These are phyloP conservation scores for Drosophila ohnishii DNA, from an alignment of 1,140 invertebrate genomes.

Conservation along the genomic window DNA sequence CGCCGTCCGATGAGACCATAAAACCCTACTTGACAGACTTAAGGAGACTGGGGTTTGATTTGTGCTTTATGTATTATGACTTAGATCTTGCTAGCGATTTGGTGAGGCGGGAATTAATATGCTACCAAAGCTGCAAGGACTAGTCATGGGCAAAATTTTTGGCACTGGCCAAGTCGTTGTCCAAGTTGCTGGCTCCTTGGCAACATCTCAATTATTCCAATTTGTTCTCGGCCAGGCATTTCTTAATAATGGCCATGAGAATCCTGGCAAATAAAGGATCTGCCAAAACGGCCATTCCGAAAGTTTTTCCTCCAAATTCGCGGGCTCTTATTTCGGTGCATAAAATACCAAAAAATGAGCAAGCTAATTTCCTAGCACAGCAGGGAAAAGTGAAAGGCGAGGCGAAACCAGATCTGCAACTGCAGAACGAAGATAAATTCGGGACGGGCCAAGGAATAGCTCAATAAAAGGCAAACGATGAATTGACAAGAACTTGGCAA, in stretches of 20 bases:
- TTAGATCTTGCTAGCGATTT: conserved; percentile 31
- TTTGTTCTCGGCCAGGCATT: conserved; percentile 49
- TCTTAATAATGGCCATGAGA: conserved; percentile 49
- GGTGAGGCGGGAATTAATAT: conserved; percentile 28
- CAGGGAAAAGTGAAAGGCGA: conserved; percentile 4
- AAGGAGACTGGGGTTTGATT: conserved; percentile 4
- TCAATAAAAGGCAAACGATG: conserved; percentile 64
- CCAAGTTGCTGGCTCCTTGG: conserved; percentile 23
- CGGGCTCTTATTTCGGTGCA: conserved; percentile 37
- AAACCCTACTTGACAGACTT: conserved; percentile 5
- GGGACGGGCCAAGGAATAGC: conserved; percentile 58
- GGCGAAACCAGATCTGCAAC: conserved; percentile 20
- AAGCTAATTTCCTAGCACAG: conserved; percentile 64
- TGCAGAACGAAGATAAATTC: conserved; percentile 54
- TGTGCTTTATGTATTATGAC: conserved; percentile 42
- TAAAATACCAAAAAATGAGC: conserved; percentile 40
- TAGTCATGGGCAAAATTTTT: conserved; percentile 5
- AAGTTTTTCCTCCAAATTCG: conserved; percentile 29
- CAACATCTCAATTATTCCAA: conserved; percentile 59
- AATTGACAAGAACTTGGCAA: conserved; percentile 76
- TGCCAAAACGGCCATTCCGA: conserved; percentile 43
- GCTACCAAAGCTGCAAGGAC: conserved; percentile 3
- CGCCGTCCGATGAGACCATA: conserved; percentile 23
- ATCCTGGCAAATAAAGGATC: conserved; percentile 43
- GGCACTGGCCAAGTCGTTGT: conserved; percentile 18